Evolutionary conservation across 1,140 invertebrate genomes (phyloP), one percentile per base, ranked within the genome.

Genomic region (Magallana angulata): DNA sequence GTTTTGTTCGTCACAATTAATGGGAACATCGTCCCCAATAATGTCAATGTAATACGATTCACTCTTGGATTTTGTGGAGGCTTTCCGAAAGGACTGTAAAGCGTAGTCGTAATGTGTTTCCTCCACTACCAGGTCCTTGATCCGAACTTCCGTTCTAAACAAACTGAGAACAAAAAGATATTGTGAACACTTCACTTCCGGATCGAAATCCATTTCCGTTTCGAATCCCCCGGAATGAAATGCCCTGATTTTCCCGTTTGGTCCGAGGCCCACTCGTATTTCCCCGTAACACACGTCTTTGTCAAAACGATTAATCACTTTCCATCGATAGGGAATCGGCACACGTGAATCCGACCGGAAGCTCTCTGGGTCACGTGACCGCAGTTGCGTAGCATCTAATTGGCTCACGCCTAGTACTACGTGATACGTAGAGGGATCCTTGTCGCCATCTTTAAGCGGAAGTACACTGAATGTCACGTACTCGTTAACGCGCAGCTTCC

Each of bases 121-220:
- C 18, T 71, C 64, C 64, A 18, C 64, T 11, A 71, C 64, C 16
- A 71, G 36, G 5, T 71, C 64, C 36, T 71, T 71, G 7, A 71
- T 71, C 12, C 64, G 7, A 30, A 71, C 64, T 24, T 71, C 64
- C 9, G 64, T 71, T 24, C 64, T n/a, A 18, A 71, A 71, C 64
- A 71, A 71, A 2, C 18, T 71, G 36, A 71, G 64, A 71, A 71
- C 64, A 71, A 71, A 71, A 6, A 71, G 18, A 71, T 30, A 71
- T 71, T 71, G 64, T 30, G 64, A 71, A 18, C 18, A 71, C 12
- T 24, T 71, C 24, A 18, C 18, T 71, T 71, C 24, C 18, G 64
- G 18, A 24, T 71, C 64, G 9, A 71, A 36, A 18, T 71, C 64
- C 64, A 71, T 71, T 71, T 71, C 64, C 18, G 64, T 71, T 71